These are phyloP conservation scores for Psilopogon haemacephalus DNA, from an alignment of 2,113 vertebrate genomes.

Conservation along the genomic window DNA sequence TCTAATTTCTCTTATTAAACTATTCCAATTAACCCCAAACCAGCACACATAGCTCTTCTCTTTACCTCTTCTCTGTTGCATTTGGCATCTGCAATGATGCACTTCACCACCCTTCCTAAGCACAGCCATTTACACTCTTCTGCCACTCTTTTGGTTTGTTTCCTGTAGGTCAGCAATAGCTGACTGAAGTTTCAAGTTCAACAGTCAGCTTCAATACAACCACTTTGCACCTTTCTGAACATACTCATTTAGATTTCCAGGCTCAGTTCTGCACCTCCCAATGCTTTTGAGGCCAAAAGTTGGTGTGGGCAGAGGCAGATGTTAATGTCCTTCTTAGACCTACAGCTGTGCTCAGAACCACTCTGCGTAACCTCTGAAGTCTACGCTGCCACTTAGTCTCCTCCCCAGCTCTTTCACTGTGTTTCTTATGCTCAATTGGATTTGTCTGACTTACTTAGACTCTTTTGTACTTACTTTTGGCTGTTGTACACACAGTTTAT, in stretches of 20 bases:
- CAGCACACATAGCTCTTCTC: background rate
- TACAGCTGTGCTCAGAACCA: background rate
- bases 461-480: conserved; percentile 10
- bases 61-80: background rate
- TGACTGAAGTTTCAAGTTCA: background rate
- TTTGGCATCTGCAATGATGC: fast-evolving
- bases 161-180: background rate
- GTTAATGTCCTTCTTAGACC: background rate
- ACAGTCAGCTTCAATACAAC: background rate
- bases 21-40: no score
- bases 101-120: background rate
- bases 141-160: background rate
- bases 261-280: background rate
- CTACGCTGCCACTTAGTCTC: background rate
- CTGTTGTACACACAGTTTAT: background rate
- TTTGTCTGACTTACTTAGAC: conserved; percentile 20
- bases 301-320: background rate
- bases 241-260: background rate
- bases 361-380: background rate
- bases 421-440: background rate
- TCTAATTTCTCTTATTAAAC: no score
- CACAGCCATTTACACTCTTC: background rate
- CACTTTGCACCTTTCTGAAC: background rate
- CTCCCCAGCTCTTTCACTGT: background rate
- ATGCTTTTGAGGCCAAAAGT: background rate